Evolutionary conservation across 2,888 invertebrate species (phyloP).

Genomic region (Tenthredo distinguenda): DNA sequence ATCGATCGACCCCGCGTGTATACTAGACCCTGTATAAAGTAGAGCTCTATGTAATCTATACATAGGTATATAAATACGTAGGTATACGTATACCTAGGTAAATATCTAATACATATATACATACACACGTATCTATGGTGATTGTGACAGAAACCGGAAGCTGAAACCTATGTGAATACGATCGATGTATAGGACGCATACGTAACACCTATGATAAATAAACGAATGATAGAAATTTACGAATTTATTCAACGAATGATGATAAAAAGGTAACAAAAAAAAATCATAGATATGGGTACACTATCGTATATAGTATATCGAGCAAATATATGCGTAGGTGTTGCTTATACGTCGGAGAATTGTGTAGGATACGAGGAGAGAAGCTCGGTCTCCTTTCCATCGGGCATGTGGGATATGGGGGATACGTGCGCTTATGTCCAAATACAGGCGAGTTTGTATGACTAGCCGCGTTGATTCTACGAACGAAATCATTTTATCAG

Average conservation of each 20-base stretch:
- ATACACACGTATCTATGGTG: neutral
- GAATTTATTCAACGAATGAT: too few species aligned
- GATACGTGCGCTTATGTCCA: neutral
- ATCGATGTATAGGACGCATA: neutral
- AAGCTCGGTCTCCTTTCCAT: neutral
- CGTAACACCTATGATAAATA: neutral
- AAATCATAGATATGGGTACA: too few species aligned
- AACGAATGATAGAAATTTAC: too few species aligned
- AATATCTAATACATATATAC: too few species aligned
- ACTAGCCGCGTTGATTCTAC: neutral
- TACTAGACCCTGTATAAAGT: conserved; percentile 3
- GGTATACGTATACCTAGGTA: neutral
- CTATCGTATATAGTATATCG: neutral
- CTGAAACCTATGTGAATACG: neutral
- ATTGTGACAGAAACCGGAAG: conserved; percentile 16
- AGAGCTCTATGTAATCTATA: neutral
- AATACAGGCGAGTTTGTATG: neutral
- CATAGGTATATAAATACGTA: neutral
- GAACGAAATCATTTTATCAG: neutral
- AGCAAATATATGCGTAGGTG: conserved; percentile 16
- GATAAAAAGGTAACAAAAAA: too few species aligned
- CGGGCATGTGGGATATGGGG: neutral
- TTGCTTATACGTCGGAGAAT: neutral
- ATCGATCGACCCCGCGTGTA: conserved; percentile 54
- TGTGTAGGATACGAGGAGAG: neutral